phyloP scores from a whole-genome alignment of 2,797 vertebrate species.

The Neosilurus hyrtlii region DNA sequence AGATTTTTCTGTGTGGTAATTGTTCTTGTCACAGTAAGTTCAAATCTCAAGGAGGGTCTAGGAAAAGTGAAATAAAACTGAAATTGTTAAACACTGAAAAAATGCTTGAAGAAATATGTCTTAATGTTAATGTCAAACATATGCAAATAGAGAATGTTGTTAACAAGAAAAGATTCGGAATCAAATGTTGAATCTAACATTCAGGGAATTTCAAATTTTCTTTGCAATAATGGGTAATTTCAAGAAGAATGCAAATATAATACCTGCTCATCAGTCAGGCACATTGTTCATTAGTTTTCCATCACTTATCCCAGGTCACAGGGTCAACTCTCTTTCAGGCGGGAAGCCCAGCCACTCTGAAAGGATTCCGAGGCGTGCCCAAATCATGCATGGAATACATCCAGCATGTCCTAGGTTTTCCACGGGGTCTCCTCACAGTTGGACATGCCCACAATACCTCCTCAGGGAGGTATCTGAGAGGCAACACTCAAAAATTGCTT shows the following conservation, averaged over 20 bases:
- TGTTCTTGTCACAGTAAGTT: background rate
- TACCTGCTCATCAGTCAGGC: too few relatives aligned
- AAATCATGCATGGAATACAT: too few relatives aligned
- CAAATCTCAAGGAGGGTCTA: background rate
- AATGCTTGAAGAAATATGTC: background rate
- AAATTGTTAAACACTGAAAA: background rate
- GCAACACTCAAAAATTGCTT: too few relatives aligned
- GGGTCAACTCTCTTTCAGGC: too few relatives aligned
- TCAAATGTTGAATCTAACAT: background rate
- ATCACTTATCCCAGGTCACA: too few relatives aligned
- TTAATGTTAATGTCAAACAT: background rate
- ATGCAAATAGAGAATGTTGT: background rate
- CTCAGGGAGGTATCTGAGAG: too few relatives aligned
- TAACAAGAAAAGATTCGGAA: background rate
- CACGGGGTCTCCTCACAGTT: too few relatives aligned
- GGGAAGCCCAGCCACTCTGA: too few relatives aligned
- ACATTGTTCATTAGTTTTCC: too few relatives aligned
- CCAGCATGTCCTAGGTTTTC: too few relatives aligned
- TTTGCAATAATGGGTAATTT: background rate
- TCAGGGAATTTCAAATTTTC: background rate
- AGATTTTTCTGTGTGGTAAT: background rate
- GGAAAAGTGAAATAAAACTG: background rate
- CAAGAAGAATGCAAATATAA: background rate
- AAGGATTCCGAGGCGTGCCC: too few relatives aligned
- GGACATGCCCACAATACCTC: too few relatives aligned